phyloP scores from a whole-genome alignment of 2,113 vertebrate genomes.

The Microcebus ravelobensis region DNA sequence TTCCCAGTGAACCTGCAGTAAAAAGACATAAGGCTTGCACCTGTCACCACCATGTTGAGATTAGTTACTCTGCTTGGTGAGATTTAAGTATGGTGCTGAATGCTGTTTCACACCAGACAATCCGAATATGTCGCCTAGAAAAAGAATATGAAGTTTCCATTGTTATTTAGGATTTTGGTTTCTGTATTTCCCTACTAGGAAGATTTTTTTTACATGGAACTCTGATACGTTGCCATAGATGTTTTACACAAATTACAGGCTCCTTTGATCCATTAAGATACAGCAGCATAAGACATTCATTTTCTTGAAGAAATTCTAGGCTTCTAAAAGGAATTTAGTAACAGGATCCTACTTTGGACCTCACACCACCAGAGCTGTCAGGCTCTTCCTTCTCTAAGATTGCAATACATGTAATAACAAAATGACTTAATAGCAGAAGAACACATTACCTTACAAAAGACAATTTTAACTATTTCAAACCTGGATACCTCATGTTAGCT shows the following conservation, averaged over 20 bases:
- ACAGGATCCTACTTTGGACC: constrained; percentile 72
- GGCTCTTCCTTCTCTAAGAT: constrained; percentile 59
- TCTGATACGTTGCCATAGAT: constrained; percentile 41
- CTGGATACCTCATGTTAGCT: constrained; percentile 28
- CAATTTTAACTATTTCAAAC: constrained; percentile 80
- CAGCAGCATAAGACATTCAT: constrained; percentile 56
- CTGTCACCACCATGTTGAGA: constrained; percentile 75
- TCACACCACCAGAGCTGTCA: constrained; percentile 62
- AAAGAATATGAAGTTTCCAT: constrained; percentile 71
- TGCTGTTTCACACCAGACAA: constrained; percentile 72
- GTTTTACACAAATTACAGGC: constrained; percentile 66
- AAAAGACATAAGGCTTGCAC: constrained; percentile 77
- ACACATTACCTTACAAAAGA: constrained; percentile 76
- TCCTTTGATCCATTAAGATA: constrained; percentile 75
- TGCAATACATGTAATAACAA: constrained; percentile 73
- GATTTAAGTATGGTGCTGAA: constrained; percentile 67
- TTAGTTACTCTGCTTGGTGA: constrained; percentile 68
- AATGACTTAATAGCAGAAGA: constrained; percentile 76
- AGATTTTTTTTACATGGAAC: constrained; percentile 59
- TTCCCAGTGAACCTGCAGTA: constrained; percentile 49
- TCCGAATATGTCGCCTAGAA: constrained; percentile 58
- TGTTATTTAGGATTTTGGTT: constrained; percentile 56
- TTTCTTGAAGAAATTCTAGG: constrained; percentile 77
- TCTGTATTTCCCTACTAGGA: constrained; percentile 29
- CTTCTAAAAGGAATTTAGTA: constrained; percentile 78